Evolutionary conservation across 1,140 invertebrate genomes (phyloP).

Genomic region (Tenebrio molitor): DNA sequence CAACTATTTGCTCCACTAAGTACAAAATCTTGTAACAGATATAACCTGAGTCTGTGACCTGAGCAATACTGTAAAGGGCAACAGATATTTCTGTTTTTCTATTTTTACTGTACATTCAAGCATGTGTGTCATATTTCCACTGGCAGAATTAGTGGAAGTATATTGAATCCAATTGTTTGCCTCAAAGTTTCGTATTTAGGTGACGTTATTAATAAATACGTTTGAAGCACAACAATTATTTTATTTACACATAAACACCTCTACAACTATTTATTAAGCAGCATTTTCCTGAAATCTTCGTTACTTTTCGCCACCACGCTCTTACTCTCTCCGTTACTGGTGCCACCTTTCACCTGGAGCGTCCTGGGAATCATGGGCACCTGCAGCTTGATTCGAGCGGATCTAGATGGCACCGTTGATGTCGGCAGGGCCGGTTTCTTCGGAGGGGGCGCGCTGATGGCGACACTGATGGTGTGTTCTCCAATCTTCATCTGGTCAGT

Average conservation of each 20-base stretch:
- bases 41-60: too few relatives aligned
- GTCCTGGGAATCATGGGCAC: slow-evolving; percentile 58
- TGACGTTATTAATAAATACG: slow-evolving; percentile 39
- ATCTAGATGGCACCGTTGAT: too few relatives aligned
- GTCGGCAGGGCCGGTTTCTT: slow-evolving; percentile 39
- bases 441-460: slow-evolving; percentile 87
- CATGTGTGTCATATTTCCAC: slow-evolving; percentile 39
- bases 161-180: slow-evolving; percentile 18
- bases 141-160: slow-evolving; percentile 36
- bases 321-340: slow-evolving; percentile 12
- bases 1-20: too few relatives aligned
- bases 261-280: slow-evolving; percentile 55
- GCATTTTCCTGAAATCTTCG: slow-evolving; percentile 63
- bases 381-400: slow-evolving; percentile 59
- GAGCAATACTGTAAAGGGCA: not conserved
- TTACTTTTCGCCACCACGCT: slow-evolving; percentile 5
- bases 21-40: slow-evolving; percentile 29
- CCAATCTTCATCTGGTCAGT: slow-evolving; percentile 78
- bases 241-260: too few relatives aligned
- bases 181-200: slow-evolving; percentile 25
- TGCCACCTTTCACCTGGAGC: slow-evolving; percentile 54
- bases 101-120: slow-evolving; percentile 23
- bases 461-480: too few relatives aligned
- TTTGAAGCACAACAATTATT: slow-evolving; percentile 13
- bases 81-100: slow-evolving; percentile 22